Evolutionary conservation across 2,888 invertebrate genomes (phyloP).

Genomic region (Ferrisia virgata): DNA sequence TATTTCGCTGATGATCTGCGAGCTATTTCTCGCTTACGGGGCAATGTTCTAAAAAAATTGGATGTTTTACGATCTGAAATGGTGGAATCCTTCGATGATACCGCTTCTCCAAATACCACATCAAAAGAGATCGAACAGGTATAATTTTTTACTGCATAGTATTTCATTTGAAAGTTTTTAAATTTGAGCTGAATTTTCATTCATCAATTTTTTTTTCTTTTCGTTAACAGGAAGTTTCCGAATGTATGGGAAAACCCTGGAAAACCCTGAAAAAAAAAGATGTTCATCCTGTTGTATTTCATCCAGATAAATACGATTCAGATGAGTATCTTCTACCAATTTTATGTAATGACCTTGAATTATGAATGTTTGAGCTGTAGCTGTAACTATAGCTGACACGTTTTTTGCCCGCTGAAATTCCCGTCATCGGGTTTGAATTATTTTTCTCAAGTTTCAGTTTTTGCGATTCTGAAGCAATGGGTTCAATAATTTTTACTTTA

Average conservation of each 20-base stretch:
- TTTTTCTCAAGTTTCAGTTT: not conserved
- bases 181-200: too few species aligned
- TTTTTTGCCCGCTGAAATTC: not conserved
- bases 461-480: not conserved
- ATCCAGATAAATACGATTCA: slow-evolving; percentile 58
- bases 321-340: slow-evolving; percentile 61
- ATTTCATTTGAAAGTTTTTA: not conserved
- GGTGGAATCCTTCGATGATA: not conserved
- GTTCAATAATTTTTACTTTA: not conserved
- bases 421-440: not conserved
- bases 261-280: slow-evolving; percentile 57
- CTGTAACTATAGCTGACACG: not conserved
- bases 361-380: not conserved
- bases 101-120: not conserved
- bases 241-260: slow-evolving; percentile 60
- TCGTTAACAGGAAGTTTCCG: slow-evolving; percentile 57
- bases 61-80: slow-evolving; percentile 35
- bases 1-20: slow-evolving; percentile 63
- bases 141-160: not conserved
- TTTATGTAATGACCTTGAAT: slow-evolving; percentile 43
- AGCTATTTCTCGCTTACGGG: slow-evolving; percentile 58
- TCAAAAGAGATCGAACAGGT: slow-evolving; percentile 34
- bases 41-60: not conserved
- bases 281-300: slow-evolving; percentile 57
- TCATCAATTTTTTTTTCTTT: not conserved